phyloP scores from a whole-genome alignment of 2,888 invertebrate genomes.

The Polymixis lichenea region DNA sequence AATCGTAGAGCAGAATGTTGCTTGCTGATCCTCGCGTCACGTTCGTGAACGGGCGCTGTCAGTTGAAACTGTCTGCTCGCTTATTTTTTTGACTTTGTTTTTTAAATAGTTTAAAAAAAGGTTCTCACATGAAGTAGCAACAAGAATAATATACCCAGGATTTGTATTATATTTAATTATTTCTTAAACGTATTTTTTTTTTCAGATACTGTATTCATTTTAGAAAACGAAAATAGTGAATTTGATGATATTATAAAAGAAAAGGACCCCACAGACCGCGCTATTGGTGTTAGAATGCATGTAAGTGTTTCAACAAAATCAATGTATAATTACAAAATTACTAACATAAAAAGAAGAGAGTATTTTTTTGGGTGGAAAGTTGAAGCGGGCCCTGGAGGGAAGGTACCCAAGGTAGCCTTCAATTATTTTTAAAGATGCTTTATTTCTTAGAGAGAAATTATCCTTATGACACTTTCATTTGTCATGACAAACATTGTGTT shows the following conservation, averaged over 20 bases:
- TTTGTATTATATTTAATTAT: too few relatives aligned
- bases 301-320: constrained; percentile 72
- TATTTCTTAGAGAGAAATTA: neutral
- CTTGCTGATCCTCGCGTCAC: neutral
- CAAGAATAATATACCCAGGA: neutral
- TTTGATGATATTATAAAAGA: constrained; percentile 79
- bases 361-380: neutral
- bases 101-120: neutral
- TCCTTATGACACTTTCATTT: neutral
- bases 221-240: constrained; percentile 56
- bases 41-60: neutral
- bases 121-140: neutral
- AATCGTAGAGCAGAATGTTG: neutral
- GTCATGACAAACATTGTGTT: neutral
- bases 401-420: neutral
- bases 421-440: neutral
- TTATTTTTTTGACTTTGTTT: neutral
- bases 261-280: constrained; percentile 85
- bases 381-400: too few relatives aligned
- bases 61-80: neutral
- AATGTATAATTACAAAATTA: neutral
- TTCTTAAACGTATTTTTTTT: constrained; percentile 25
- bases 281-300: constrained; percentile 86
- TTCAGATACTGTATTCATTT: constrained; percentile 60
- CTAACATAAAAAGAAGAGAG: too few relatives aligned